Conservation (phyloP, 2,113 vertebrate genomes). For the Narcine bancroftii region DNA sequence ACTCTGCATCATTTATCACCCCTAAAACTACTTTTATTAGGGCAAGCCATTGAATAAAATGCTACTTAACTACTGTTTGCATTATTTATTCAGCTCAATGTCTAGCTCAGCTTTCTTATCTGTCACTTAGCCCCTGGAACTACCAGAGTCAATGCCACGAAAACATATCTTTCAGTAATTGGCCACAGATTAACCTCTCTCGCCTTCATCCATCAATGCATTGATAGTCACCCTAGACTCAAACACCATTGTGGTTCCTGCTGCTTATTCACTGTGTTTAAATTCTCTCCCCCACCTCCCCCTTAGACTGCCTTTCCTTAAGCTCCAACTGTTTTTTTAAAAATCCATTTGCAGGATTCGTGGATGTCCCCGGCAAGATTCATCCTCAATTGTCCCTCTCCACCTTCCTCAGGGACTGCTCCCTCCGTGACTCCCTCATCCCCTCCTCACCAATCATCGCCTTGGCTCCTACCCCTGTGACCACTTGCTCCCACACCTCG, state of each 20-base stretch:
- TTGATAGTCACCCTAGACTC: background rate
- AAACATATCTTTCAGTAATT: background rate
- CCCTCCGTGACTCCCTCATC: too few relatives aligned
- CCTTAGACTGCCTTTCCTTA: too few relatives aligned
- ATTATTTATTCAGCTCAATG: background rate
- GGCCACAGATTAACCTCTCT: background rate
- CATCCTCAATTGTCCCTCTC: too few relatives aligned
- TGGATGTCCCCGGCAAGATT: too few relatives aligned
- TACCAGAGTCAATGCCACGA: background rate
- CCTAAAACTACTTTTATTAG: background rate
- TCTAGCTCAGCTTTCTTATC: background rate
- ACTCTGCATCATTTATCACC: background rate
- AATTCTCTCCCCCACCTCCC: background rate
- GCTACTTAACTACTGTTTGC: background rate
- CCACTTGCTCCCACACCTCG: too few relatives aligned
- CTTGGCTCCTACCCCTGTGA: too few relatives aligned
- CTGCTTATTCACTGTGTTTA: background rate
- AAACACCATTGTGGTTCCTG: background rate
- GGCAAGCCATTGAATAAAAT: background rate
- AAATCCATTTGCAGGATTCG: too few relatives aligned
- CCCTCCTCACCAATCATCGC: too few relatives aligned
- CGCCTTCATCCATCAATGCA: background rate
- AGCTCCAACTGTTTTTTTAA: too few relatives aligned
- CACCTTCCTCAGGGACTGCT: too few relatives aligned
- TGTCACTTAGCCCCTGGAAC: background rate